phyloP scores from a whole-genome alignment of 2,888 invertebrate species.

The Phyllotreta striolata region DNA sequence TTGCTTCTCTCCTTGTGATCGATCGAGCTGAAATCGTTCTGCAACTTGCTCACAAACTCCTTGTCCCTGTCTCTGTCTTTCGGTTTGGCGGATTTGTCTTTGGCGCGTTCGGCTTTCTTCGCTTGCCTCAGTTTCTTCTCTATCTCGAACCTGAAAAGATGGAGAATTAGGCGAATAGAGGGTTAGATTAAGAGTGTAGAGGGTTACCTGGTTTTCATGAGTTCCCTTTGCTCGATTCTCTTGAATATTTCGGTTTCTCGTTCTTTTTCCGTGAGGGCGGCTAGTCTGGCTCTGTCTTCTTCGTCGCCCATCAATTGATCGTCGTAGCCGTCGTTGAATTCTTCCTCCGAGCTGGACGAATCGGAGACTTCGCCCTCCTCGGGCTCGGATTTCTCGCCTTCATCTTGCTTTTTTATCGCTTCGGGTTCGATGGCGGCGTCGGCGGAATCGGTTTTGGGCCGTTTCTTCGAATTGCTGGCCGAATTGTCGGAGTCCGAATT shows the following conservation, averaged over 20 bases:
- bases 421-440: slow-evolving; percentile 58
- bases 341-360: slow-evolving; percentile 76
- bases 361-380: slow-evolving; percentile 89
- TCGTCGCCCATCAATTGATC: slow-evolving; percentile 97
- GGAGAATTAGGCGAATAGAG: no score
- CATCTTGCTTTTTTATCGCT: slow-evolving; percentile 56
- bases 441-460: slow-evolving; percentile 50
- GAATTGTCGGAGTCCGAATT: slow-evolving; percentile 59
- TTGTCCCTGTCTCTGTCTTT: slow-evolving; percentile 78
- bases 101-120: slow-evolving; percentile 76
- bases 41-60: slow-evolving; percentile 61
- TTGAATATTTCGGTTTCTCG: slow-evolving; percentile 97
- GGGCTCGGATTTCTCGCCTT: slow-evolving; percentile 71
- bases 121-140: slow-evolving; percentile 91
- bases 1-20: slow-evolving; percentile 83
- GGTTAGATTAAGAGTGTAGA: no score
- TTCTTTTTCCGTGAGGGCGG: slow-evolving; percentile 95
- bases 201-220: slow-evolving; percentile 88
- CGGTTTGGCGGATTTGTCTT: slow-evolving; percentile 70
- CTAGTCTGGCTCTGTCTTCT: slow-evolving; percentile 88
- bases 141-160: slow-evolving; percentile 81
- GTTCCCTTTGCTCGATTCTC: slow-evolving; percentile 92
- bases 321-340: slow-evolving; percentile 96
- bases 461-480: slow-evolving; percentile 48
- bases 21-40: slow-evolving; percentile 61